Evolutionary conservation across 2,888 invertebrate genomes (phyloP), one percentile per base, ranked within the genome.

Genomic region (Lasioglossum vierecki): DNA sequence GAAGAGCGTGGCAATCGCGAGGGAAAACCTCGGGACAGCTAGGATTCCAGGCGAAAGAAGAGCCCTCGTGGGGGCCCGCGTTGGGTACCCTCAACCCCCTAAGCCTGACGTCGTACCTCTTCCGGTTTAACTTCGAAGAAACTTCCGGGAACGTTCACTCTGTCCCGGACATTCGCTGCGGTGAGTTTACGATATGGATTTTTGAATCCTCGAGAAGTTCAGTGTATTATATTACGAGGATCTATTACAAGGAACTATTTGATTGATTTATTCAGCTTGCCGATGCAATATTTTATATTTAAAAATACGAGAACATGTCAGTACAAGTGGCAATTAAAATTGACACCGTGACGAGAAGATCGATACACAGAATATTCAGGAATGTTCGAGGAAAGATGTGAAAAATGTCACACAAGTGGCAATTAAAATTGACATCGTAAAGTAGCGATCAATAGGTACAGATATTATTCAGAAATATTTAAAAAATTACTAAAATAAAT

Each of bases 1-100:
- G 68, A 68, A 39, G 68, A 68, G 39, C 39, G 18, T 6, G 22
- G 68, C 35, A 22, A 39, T 68, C 68, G 68, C 68, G 68, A 68
- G 68, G 68, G 68, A 22, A 39, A 39, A 9, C 22, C 39, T 39
- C 68, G 39, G 53, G n/a, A 53, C 53, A 53, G n/a, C n/a, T 53
- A 53, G 68, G 39, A 68, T 68, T 68, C 68, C 68, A 4, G 11
- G 22, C n/a, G 39, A 22, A 68, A 63, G 63, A 30, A 9, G 35
- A 35, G 66, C 18, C 35, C 66, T 71, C n/a, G 44, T 22, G 35
- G 70, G 41, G n/a, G 44, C 13, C n/a, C 26, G 0, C 39, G n/a
- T 39, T 8, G 15, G 39, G 4, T 15, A 13, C n/a, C 70, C 41
- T 39, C 35, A 2, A 22, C 41, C n/a, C 41, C 11, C n/a, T 41